A percentile compares a stretch with the other conserved stretches of the same genome.
Conservation (phyloP, 2,888 invertebrate genomes). For the Ectemnius lituratus region DNA sequence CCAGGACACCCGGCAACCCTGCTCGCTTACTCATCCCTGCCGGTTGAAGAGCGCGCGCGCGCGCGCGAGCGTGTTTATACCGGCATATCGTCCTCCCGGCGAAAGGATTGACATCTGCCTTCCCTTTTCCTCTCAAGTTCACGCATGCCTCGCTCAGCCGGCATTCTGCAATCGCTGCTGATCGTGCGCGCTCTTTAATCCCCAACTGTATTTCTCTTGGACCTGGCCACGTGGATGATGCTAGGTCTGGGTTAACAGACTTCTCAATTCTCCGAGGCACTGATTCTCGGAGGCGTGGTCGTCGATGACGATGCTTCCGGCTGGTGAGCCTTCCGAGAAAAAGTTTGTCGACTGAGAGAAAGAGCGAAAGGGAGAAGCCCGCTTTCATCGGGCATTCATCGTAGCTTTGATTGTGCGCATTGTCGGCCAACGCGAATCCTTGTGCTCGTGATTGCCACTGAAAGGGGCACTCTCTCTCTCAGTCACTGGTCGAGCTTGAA, state of each 20-base stretch:
- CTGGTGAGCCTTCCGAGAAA: too few relatives aligned
- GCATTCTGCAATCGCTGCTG: too few relatives aligned
- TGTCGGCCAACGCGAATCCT: neutral
- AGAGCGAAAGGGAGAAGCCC: too few relatives aligned
- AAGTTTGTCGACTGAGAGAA: too few relatives aligned
- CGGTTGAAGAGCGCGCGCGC: conserved; percentile 29
- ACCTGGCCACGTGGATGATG: too few relatives aligned
- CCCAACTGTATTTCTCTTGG: neutral
- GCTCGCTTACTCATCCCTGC: conserved; percentile 62
- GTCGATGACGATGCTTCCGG: neutral
- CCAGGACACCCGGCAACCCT: conserved; percentile 65
- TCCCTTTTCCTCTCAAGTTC: conserved; percentile 24
- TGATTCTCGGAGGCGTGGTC: too few relatives aligned
- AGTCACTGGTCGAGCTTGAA: conserved; percentile 24
- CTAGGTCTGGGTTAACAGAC: neutral
- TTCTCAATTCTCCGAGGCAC: conserved; percentile 5
- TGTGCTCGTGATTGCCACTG: conserved; percentile 34
- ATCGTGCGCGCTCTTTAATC: too few relatives aligned
- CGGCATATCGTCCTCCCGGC: conserved; percentile 35
- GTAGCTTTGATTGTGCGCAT: neutral
- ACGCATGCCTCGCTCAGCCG: conserved; percentile 15
- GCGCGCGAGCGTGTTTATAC: conserved; percentile 23
- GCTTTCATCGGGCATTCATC: neutral
- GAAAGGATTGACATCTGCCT: conserved; percentile 44
- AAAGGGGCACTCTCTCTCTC: conserved; percentile 21